Percentiles rank a stretch among this genome's conserved stretches.
Evolutionary conservation across 2,888 invertebrate genomes (phyloP).

Genomic region (Heliconius charithonia): DNA sequence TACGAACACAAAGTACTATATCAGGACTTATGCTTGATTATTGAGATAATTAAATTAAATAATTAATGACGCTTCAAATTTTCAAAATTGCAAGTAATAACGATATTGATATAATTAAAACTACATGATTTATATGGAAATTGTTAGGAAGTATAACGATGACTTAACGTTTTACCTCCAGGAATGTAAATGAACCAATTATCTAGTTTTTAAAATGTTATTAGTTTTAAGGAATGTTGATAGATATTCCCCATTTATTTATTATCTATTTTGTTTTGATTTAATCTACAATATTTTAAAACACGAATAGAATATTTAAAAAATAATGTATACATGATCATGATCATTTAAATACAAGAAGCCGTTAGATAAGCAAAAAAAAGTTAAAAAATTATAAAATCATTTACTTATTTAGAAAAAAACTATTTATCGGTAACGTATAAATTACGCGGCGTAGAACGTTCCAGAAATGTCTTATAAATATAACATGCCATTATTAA

Average conservation of each 20-base stretch:
- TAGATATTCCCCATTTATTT: too few species aligned
- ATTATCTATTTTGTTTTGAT: too few species aligned
- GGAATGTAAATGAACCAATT: not conserved
- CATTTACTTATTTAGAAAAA: not conserved
- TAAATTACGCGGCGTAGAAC: not conserved
- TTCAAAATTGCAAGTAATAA: not conserved
- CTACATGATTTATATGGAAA: not conserved
- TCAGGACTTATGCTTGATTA: too few species aligned
- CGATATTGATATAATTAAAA: not conserved
- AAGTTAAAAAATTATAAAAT: not conserved
- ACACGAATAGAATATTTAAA: not conserved
- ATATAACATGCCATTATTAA: constrained; percentile 3
- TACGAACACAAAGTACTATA: too few species aligned
- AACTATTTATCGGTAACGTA: not conserved
- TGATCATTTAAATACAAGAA: not conserved
- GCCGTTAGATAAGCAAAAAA: not conserved
- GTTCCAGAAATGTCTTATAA: not conserved
- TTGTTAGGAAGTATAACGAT: not conserved
- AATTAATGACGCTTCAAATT: not conserved
- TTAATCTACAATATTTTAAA: not conserved
- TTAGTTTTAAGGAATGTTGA: too few species aligned
- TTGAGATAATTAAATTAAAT: too few species aligned
- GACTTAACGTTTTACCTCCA: not conserved
- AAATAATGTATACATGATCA: not conserved
- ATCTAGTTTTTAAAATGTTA: too few species aligned